These are phyloP conservation scores for Chamaetylas fuelleborni DNA, from an alignment of 2,113 vertebrate genomes.

Conservation along the genomic window DNA sequence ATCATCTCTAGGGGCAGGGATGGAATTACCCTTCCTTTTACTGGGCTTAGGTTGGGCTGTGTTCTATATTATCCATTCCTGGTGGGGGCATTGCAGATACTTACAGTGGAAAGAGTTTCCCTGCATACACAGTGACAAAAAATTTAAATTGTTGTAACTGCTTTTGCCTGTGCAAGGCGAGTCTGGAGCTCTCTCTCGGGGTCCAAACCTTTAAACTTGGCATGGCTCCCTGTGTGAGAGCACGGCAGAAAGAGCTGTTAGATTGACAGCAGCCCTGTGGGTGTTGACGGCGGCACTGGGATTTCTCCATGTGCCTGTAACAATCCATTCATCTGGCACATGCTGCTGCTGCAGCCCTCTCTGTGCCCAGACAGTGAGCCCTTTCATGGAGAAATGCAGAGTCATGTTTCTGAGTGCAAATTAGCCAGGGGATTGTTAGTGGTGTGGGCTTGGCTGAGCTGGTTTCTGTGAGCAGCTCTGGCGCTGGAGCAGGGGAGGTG, in stretches of 20 bases:
- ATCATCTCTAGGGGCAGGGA: background rate
- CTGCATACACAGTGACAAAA: background rate
- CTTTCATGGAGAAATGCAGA: slow-evolving; percentile 72
- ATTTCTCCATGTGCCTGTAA: background rate
- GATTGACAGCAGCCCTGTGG: background rate
- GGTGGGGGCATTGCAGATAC: background rate
- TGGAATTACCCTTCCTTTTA: background rate
- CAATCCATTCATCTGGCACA: background rate
- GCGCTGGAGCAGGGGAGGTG: background rate
- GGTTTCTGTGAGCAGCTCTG: background rate
- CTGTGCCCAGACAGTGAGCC: slow-evolving; percentile 42
- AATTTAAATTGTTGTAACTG: background rate
- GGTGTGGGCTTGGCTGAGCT: background rate
- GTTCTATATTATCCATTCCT: background rate
- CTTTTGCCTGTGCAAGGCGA: background rate
- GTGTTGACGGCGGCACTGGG: background rate
- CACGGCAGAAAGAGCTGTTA: background rate
- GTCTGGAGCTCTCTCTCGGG: background rate
- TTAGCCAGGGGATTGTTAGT: slow-evolving; percentile 44
- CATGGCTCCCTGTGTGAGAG: background rate
- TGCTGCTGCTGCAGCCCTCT: background rate
- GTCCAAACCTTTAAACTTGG: background rate
- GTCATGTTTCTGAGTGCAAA: slow-evolving; percentile 59
- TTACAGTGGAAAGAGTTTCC: background rate
- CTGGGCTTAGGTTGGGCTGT: background rate